Evolutionary conservation across 2,113 vertebrate species (phyloP).

Genomic region (Laticauda laticaudata): DNA sequence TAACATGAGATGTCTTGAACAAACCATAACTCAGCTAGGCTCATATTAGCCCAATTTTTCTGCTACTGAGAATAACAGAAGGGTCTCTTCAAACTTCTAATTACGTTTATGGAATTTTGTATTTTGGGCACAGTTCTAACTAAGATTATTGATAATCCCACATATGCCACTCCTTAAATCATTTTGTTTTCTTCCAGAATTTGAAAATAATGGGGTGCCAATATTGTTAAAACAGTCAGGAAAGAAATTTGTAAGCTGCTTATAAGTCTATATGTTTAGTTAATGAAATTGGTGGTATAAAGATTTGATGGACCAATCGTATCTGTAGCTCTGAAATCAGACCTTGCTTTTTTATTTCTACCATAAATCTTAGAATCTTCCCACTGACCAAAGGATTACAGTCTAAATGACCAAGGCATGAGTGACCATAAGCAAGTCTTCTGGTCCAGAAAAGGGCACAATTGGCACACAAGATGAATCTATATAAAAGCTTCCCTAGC

Average conservation of each 20-base stretch:
- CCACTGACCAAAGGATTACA: not conserved
- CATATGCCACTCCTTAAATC: not conserved
- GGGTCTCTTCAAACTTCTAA: not conserved
- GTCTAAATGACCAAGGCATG: not conserved
- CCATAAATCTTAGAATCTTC: not conserved
- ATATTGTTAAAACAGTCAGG: not conserved
- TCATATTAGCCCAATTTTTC: not conserved
- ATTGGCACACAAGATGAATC: too few species aligned
- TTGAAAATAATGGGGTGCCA: not conserved
- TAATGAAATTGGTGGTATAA: not conserved
- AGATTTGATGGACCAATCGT: not conserved
- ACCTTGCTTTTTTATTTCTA: not conserved
- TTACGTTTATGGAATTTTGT: not conserved
- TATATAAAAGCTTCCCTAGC: too few species aligned
- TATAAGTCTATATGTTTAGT: not conserved
- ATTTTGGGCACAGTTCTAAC: not conserved
- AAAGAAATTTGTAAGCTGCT: not conserved
- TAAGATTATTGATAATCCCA: not conserved
- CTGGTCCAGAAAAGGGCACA: too few species aligned
- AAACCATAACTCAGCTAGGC: not conserved
- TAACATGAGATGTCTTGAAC: not conserved
- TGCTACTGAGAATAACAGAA: not conserved
- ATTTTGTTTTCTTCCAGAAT: not conserved
- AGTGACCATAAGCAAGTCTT: not conserved
- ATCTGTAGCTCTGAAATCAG: not conserved